Evolutionary conservation across 2,113 vertebrate species (phyloP).

Genomic region (Chaetops frenatus): DNA sequence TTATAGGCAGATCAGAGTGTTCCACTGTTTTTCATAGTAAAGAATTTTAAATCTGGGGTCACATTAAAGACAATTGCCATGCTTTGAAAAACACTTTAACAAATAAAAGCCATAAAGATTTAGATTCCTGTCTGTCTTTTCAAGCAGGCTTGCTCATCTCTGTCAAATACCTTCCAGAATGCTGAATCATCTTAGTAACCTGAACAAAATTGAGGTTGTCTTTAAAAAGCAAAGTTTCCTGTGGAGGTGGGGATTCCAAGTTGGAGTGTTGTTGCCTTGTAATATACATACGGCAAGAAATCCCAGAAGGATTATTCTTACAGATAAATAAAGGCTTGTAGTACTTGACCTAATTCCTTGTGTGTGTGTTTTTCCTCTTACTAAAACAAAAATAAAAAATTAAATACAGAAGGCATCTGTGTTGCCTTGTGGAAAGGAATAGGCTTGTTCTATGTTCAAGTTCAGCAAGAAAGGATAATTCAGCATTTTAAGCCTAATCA

Average conservation of each 20-base stretch:
- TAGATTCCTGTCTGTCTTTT: not conserved
- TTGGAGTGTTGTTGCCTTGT: not conserved
- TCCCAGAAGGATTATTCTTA: not conserved
- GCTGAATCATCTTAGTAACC: not conserved
- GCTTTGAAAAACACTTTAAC: not conserved
- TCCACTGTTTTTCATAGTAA: not conserved
- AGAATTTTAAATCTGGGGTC: not conserved
- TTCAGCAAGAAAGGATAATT: not conserved
- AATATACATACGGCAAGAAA: not conserved
- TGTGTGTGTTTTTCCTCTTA: not conserved
- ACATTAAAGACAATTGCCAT: not conserved
- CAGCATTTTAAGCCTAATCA: not conserved
- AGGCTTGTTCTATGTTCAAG: not conserved
- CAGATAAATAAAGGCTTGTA: not conserved
- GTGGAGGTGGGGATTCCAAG: not conserved
- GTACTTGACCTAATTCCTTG: conserved; percentile 1
- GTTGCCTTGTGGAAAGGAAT: not conserved
- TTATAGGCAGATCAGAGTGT: not conserved
- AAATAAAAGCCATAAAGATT: not conserved
- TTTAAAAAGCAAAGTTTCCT: not conserved
- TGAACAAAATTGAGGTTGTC: not conserved
- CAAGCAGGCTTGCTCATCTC: not conserved
- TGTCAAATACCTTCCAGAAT: not conserved
- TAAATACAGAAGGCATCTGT: not conserved
- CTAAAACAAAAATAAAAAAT: not conserved